Evolutionary conservation across 2,113 vertebrate genomes (phyloP).

Genomic region (Picathartes gymnocephalus): DNA sequence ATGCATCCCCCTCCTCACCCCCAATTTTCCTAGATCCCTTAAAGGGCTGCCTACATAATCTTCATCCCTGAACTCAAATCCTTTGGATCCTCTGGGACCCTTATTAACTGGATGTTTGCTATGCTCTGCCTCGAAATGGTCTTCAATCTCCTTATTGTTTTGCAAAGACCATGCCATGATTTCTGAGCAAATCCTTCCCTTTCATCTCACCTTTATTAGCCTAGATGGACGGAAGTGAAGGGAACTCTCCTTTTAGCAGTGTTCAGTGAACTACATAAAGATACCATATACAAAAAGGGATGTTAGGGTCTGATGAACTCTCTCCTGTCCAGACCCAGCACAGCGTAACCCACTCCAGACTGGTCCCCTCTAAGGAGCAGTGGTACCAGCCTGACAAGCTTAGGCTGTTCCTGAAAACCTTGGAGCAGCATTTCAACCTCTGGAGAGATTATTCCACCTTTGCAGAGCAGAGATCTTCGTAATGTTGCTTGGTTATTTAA

Average conservation of each 20-base stretch:
- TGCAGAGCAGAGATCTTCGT: neutral
- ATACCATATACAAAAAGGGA: neutral
- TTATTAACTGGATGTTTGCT: conserved; percentile 40
- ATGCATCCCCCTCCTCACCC: neutral
- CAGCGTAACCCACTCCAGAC: neutral
- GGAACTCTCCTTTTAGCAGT: neutral
- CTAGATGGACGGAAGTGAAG: neutral
- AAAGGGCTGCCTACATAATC: conserved; percentile 42
- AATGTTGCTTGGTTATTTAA: neutral
- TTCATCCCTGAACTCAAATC: conserved; percentile 41
- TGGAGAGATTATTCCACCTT: neutral
- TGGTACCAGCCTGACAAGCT: neutral
- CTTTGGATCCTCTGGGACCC: conserved; percentile 19
- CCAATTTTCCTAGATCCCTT: conserved; percentile 25
- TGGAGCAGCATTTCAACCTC: neutral
- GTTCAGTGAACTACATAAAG: neutral
- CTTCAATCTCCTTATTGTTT: conserved; percentile 35
- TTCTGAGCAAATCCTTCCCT: conserved; percentile 23
- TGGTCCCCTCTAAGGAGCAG: neutral
- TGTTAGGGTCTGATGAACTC: neutral
- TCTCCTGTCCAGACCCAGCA: neutral
- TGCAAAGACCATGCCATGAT: neutral
- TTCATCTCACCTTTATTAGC: conserved; percentile 1
- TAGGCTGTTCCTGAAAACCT: neutral
- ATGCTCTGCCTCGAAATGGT: conserved; percentile 25